These are phyloP conservation scores for Tetrapedia diversipes DNA, from an alignment of 2,888 invertebrate species.

Conservation along the genomic window DNA sequence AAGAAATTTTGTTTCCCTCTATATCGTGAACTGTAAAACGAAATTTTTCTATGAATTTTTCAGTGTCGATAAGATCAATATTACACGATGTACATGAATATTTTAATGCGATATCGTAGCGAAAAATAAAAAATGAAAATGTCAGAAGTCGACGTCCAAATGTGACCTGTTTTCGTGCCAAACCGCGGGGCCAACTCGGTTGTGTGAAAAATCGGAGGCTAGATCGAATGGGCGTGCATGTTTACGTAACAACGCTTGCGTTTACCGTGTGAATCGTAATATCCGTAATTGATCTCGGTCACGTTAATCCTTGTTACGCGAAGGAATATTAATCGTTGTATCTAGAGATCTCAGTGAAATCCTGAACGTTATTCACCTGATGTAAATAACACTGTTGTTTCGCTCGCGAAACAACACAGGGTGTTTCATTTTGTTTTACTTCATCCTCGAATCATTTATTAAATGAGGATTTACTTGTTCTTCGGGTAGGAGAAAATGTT, in stretches of 20 bases:
- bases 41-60: neutral
- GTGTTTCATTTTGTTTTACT: too few relatives aligned
- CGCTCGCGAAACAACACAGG: neutral
- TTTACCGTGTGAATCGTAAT: slow-evolving; percentile 16
- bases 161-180: neutral
- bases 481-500: too few relatives aligned
- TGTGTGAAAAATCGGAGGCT: neutral
- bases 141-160: neutral
- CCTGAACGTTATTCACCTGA: neutral
- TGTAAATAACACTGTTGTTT: neutral
- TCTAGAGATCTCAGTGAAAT: neutral
- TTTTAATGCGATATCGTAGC: neutral
- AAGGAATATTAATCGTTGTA: slow-evolving; percentile 2
- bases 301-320: neutral
- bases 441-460: neutral
- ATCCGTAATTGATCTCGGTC: slow-evolving; percentile 12
- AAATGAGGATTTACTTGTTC: neutral
- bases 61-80: neutral
- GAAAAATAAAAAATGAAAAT: neutral
- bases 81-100: neutral
- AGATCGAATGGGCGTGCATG: neutral
- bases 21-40: neutral
- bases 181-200: neutral
- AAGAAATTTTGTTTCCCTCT: neutral
- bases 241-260: slow-evolving; percentile 14